phyloP scores from a whole-genome alignment of 2,797 vertebrate species.

The Tarsius wallacei region DNA sequence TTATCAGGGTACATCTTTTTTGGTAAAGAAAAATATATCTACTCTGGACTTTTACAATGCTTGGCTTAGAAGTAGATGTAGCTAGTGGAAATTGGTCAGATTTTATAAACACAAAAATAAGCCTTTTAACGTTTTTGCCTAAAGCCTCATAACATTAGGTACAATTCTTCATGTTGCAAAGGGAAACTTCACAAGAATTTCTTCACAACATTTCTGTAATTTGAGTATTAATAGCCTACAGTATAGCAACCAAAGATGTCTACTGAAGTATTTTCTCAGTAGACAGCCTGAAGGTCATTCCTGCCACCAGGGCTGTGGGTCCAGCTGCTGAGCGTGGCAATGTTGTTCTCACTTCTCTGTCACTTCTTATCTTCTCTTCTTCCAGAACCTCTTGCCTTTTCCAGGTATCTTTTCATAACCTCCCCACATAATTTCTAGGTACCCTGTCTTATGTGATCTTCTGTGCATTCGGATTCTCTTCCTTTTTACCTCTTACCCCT shows the following conservation, averaged over 20 bases:
- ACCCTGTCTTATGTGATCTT: conserved; percentile 14
- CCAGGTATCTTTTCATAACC: not conserved
- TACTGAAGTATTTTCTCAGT: conserved; percentile 9
- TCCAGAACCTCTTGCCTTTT: not conserved
- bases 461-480: not conserved
- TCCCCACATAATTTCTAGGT: not conserved
- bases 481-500: not conserved
- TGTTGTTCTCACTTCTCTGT: conserved; percentile 1
- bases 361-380: not conserved
- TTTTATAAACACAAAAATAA: conserved; percentile 47
- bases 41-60: conserved; percentile 29
- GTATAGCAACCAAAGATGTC: not conserved
- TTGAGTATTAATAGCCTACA: not conserved
- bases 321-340: not conserved
- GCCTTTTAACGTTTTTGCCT: not conserved
- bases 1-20: not conserved
- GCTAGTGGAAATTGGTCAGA: not conserved
- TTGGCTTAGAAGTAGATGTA: conserved; percentile 21
- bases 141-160: not conserved
- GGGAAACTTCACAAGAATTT: not conserved
- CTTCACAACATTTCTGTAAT: not conserved
- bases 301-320: not conserved
- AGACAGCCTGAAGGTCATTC: not conserved
- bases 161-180: conserved; percentile 6
- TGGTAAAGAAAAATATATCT: conserved; percentile 11